Conservation (phyloP, 1,140 invertebrate genomes). For the Apis laboriosa region DNA sequence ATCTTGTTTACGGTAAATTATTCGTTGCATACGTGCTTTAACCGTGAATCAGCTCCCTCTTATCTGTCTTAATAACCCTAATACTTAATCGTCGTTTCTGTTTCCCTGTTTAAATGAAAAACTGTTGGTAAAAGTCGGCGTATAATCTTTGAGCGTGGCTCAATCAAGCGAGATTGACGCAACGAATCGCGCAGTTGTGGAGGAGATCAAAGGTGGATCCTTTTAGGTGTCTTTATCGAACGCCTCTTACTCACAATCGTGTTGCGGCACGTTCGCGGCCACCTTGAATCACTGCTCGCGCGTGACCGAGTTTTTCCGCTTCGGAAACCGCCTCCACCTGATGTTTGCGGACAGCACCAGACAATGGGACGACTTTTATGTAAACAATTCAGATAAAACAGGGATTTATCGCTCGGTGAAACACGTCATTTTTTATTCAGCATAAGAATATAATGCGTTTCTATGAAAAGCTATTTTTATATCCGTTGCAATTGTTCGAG, state of each 20-base stretch:
- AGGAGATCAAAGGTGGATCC: slow-evolving; percentile 24
- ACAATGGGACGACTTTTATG: slow-evolving; percentile 14
- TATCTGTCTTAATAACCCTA: no score
- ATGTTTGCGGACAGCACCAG: slow-evolving; percentile 45
- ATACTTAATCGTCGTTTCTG: no score
- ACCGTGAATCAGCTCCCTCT: no score
- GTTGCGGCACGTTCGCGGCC: slow-evolving; percentile 36
- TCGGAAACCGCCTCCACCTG: slow-evolving; percentile 38
- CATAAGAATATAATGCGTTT: not conserved
- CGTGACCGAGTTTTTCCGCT: slow-evolving; percentile 43
- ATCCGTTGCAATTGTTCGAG: no score
- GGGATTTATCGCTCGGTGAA: not conserved
- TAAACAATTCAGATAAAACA: slow-evolving; percentile 12
- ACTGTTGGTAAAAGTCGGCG: no score
- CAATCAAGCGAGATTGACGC: not conserved
- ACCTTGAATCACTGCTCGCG: slow-evolving; percentile 54
- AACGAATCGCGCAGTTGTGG: slow-evolving; percentile 14
- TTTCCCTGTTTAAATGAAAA: no score
- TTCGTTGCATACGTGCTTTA: no score
- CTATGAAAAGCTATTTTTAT: not conserved
- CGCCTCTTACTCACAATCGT: slow-evolving; percentile 50
- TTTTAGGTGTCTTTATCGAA: slow-evolving; percentile 38
- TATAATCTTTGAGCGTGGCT: not conserved
- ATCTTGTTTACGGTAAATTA: no score
- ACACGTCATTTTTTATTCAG: no score